phyloP scores from a whole-genome alignment of 2,113 vertebrate genomes.

The Bombycilla garrulus region DNA sequence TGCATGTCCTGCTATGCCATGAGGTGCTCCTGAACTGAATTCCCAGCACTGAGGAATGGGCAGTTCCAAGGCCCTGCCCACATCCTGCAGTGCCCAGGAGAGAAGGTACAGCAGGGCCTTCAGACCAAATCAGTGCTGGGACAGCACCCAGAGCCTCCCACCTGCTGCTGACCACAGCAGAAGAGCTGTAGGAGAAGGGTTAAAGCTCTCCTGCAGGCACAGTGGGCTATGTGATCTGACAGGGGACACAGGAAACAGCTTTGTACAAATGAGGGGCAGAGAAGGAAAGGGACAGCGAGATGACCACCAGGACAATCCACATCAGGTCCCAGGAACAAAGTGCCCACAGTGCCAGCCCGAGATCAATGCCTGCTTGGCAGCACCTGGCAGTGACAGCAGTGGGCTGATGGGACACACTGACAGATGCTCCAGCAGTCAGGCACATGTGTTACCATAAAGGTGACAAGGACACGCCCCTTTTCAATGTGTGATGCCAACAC shows the following conservation, averaged over 20 bases:
- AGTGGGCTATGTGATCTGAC: neutral
- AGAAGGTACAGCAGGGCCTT: neutral
- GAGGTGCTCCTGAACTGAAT: neutral
- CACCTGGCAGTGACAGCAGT: neutral
- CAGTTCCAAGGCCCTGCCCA: neutral
- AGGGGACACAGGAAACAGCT: fast-evolving
- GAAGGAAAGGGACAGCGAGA: neutral
- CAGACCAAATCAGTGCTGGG: neutral
- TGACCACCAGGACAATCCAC: neutral
- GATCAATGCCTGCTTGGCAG: neutral
- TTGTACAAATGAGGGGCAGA: neutral
- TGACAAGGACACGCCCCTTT: neutral
- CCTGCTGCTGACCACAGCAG: neutral
- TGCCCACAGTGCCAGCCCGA: fast-evolving
- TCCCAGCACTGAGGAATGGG: neutral
- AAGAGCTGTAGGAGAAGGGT: neutral
- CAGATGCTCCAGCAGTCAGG: fast-evolving
- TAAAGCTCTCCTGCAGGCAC: neutral
- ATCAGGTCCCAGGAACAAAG: neutral
- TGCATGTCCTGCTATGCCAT: neutral
- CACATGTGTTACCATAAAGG: neutral
- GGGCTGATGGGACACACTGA: neutral
- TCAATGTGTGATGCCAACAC: neutral
- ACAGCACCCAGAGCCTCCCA: neutral
- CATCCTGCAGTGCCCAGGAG: neutral